Evolutionary conservation across 2,888 invertebrate genomes (phyloP).

Genomic region (Agriopis leucophaearia): DNA sequence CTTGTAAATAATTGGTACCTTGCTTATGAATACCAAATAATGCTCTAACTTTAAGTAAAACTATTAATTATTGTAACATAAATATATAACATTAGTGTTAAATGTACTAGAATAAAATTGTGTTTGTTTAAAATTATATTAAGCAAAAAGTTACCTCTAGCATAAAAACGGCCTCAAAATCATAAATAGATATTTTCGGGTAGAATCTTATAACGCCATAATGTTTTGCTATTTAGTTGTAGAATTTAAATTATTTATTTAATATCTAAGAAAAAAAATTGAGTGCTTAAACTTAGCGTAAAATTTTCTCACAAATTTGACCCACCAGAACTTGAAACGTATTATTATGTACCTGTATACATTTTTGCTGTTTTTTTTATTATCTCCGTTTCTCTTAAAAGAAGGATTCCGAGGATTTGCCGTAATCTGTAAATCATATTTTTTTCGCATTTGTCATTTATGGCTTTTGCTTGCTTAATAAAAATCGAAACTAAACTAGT

Average conservation of each 20-base stretch:
- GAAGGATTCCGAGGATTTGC: too few species aligned
- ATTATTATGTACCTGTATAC: too few species aligned
- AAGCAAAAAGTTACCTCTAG: conserved; percentile 43
- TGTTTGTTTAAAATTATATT: conserved; percentile 6
- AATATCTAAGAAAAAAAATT: too few species aligned
- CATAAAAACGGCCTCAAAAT: conserved; percentile 63
- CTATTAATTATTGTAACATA: conserved; percentile 14
- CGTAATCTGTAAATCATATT: too few species aligned
- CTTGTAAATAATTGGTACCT: conserved; percentile 70
- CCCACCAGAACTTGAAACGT: too few species aligned
- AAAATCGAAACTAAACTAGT: too few species aligned
- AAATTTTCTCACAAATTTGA: too few species aligned
- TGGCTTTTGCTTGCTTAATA: too few species aligned
- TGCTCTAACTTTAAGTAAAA: conserved; percentile 54
- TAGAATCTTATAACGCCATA: conserved; percentile 68
- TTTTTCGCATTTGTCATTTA: too few species aligned
- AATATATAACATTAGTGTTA: conserved; percentile 25
- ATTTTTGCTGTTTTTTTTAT: too few species aligned
- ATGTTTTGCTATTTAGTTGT: conserved; percentile 25
- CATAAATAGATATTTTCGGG: conserved; percentile 78
- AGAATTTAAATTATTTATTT: conserved; percentile 8
- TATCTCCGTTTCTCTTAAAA: too few species aligned
- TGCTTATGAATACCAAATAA: conserved; percentile 66
- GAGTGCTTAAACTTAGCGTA: too few species aligned
- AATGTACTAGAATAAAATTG: conserved; percentile 23